Percentiles rank a stretch among this genome's conserved stretches.
These are phyloP conservation scores for Macheiramphus alcinus DNA, from an alignment of 2,113 vertebrate genomes.

Conservation along the genomic window DNA sequence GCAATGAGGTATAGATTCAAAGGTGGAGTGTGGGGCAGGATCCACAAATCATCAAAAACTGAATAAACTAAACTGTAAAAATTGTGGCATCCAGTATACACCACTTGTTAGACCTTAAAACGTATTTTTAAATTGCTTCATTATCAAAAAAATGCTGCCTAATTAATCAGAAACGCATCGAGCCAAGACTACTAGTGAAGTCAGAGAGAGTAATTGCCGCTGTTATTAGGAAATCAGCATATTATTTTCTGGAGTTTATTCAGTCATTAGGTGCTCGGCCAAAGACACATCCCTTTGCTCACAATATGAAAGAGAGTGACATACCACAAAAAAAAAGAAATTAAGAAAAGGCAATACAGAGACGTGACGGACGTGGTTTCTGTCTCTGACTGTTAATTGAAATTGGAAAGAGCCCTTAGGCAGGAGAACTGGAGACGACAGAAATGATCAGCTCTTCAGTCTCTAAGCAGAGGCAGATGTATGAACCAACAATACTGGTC, in stretches of 20 bases:
- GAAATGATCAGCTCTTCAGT: neutral
- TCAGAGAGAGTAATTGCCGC: neutral
- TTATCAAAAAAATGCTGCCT: neutral
- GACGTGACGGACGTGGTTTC: accelerated
- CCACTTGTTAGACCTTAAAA: neutral
- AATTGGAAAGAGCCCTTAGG: neutral
- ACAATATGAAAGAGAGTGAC: neutral
- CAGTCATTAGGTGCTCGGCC: neutral
- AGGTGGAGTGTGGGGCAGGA: neutral
- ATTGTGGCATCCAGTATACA: neutral
- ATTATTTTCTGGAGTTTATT: neutral
- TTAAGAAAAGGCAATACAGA: accelerated
- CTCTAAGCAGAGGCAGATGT: neutral
- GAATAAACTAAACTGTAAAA: neutral
- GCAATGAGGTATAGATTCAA: neutral
- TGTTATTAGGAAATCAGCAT: neutral
- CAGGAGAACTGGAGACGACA: neutral
- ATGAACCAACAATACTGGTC: neutral
- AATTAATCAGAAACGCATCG: constrained; percentile 23
- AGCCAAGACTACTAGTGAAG: neutral
- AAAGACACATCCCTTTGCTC: neutral
- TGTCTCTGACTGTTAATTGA: neutral
- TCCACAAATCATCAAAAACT: neutral
- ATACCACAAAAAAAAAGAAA: neutral
- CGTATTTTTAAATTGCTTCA: neutral